Conservation (phyloP, 2,888 invertebrate species). For the Acanthoscelides obtectus region DNA sequence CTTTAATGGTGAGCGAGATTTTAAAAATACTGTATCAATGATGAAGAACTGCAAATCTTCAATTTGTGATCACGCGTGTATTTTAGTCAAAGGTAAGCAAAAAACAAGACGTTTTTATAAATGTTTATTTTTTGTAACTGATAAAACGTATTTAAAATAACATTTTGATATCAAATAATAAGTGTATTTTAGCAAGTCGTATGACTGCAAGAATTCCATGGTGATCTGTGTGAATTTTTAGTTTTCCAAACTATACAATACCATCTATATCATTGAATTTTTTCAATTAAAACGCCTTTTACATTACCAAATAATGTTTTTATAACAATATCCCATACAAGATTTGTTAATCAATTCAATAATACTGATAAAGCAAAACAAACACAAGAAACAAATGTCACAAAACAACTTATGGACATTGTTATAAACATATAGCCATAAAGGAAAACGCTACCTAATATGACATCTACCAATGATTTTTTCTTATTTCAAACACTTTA, state of each 20-base stretch:
- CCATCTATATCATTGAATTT: constrained; percentile 32
- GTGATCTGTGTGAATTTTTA: constrained; percentile 26
- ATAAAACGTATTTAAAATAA: constrained; percentile 43
- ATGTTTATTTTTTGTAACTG: constrained; percentile 46
- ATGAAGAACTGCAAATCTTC: too few relatives aligned
- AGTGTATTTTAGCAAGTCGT: constrained; percentile 33
- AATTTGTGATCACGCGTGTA: too few relatives aligned
- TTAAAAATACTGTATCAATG: too few relatives aligned
- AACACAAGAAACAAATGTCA: constrained; percentile 3
- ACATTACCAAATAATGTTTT: constrained; percentile 24
- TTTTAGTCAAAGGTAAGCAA: neutral
- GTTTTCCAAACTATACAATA: constrained; percentile 37
- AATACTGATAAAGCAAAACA: constrained; percentile 20
- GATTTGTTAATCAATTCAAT: constrained; percentile 4
- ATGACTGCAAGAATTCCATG: constrained; percentile 30
- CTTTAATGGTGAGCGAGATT: too few relatives aligned
- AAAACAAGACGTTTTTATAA: constrained; percentile 37
- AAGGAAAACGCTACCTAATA: constrained; percentile 39
- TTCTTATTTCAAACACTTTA: constrained; percentile 42
- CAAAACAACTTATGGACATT: constrained; percentile 22
- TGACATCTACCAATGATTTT: constrained; percentile 45
- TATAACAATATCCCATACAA: constrained; percentile 25
- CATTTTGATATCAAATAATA: constrained; percentile 45
- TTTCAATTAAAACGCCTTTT: constrained; percentile 28
- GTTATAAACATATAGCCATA: constrained; percentile 34